Conservation (phyloP, 2,888 invertebrate species). For the Agriopis marginaria region DNA sequence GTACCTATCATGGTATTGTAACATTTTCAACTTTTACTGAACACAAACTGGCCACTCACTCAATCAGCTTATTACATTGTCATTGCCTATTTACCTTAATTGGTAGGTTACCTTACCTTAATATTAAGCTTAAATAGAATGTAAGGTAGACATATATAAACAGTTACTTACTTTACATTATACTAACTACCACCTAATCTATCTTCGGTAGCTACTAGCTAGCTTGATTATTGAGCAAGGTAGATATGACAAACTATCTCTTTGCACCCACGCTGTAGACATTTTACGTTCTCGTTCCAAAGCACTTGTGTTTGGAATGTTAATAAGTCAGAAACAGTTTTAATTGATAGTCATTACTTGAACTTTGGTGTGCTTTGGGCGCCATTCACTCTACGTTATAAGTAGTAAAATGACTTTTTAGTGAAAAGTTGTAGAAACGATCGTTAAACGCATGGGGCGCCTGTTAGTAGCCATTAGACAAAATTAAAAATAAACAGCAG, state of each 20-base stretch:
- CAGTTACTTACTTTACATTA: not conserved
- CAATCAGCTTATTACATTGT: too few relatives aligned
- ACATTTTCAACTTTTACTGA: too few relatives aligned
- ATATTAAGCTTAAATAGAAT: too few relatives aligned
- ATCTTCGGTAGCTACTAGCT: constrained; percentile 27
- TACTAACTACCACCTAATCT: not conserved
- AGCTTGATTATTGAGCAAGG: constrained; percentile 41
- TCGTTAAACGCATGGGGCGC: constrained; percentile 22
- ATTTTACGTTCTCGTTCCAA: constrained; percentile 42
- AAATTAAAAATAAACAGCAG: constrained; percentile 6
- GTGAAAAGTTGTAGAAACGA: constrained; percentile 1
- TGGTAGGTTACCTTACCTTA: too few relatives aligned
- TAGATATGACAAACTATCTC: constrained; percentile 44
- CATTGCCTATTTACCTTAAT: too few relatives aligned
- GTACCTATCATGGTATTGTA: too few relatives aligned
- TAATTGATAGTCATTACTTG: constrained; percentile 38
- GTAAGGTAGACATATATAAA: too few relatives aligned
- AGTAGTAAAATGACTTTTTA: constrained; percentile 17
- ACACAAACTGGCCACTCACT: too few relatives aligned
- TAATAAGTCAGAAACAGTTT: constrained; percentile 37
- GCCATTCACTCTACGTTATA: constrained; percentile 21
- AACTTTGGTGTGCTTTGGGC: constrained; percentile 25
- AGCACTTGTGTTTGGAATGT: constrained; percentile 36
- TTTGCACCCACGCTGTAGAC: constrained; percentile 38
- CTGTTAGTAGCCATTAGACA: constrained; percentile 11